Conservation (phyloP, 2,113 vertebrate species). For the Menidia beryllina region DNA sequence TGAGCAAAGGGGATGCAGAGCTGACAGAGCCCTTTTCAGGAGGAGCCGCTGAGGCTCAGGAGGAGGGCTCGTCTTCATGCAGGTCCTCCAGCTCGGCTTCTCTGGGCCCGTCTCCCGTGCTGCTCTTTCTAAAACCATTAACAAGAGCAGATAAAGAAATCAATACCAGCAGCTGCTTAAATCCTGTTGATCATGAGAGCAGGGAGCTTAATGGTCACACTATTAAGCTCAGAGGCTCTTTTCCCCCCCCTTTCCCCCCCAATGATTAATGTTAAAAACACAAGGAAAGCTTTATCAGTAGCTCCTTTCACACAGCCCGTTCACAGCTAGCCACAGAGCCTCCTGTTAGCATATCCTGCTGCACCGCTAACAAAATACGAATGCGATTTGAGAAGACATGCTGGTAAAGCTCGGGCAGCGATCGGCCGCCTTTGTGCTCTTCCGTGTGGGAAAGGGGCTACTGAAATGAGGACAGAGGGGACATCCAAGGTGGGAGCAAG, state of each 20-base stretch:
- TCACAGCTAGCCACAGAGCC: background rate
- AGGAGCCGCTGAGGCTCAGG: constrained; percentile 56
- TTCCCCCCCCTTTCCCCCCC: background rate
- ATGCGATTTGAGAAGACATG: background rate
- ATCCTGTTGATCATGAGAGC: background rate
- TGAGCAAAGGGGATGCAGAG: constrained; percentile 10
- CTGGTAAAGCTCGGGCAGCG: background rate
- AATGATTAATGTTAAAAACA: constrained; percentile 11
- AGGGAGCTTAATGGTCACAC: background rate
- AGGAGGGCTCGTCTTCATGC: constrained; percentile 81
- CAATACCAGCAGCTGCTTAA: background rate
- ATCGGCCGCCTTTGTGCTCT: background rate
- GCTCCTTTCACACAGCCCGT: background rate
- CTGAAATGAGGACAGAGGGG: constrained; percentile 41
- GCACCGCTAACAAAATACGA: background rate
- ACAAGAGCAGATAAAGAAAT: background rate
- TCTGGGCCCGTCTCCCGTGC: constrained; percentile 79
- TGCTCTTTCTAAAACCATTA: constrained; percentile 76
- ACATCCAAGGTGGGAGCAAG: constrained; percentile 21
- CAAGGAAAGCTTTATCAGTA: constrained; percentile 20
- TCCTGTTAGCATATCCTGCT: too few relatives aligned
- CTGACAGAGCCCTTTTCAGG: background rate
- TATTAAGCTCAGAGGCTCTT: background rate
- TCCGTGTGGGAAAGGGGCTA: background rate
- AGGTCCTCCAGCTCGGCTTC: constrained; percentile 84